Evolutionary conservation across 2,113 vertebrate species (phyloP), one percentile per base, ranked within the genome.

Genomic region (Prionailurus viverrinus): DNA sequence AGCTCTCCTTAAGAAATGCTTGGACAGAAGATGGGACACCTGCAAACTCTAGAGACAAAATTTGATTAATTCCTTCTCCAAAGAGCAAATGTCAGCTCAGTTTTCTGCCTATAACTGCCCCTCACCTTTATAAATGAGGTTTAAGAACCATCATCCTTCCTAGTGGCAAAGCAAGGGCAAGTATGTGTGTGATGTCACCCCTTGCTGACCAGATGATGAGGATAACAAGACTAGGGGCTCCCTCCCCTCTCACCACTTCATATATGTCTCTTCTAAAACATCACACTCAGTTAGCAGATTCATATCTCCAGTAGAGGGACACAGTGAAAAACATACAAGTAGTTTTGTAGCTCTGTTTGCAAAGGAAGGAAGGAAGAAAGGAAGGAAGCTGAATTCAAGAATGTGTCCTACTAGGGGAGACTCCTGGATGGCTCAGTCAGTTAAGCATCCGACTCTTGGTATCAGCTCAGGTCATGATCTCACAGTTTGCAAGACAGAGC

Each of bases 11-110:
- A 80, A 80, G 68, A 92, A 92, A 78, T 53, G n/a, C 61, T 79
- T 31, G 4, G 68, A 19, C 61, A 95, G 58, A 89, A 18, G 45
- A 39, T 25, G 1, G 31, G 31, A 73, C 66, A 86, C 82, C 76
- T 89, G 7, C n/a, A 78, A 88, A 91, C 81, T 23, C 21, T 12
- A 12, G 27, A 39, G 53, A 65, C 45, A 93, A 91, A 95, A 8
- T 91, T 91, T 41, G 76, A 68, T 51, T 65, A 69, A 92, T 95
- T 92, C 18, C n/a, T 93, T 87, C 27, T 69, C 73, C 74, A 79
- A 82, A 95, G 36, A 93, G 31, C 83, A 90, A 94, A 78, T 25
- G 9, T 87, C 78, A 81, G 80, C 58, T 65, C 71, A 55, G 63
- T 87, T 89, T 69, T 76, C 65, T 92, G 65, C 63, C 63, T 16